phyloP scores from a whole-genome alignment of 2,888 invertebrate species.

The Ctenicera cuprea region DNA sequence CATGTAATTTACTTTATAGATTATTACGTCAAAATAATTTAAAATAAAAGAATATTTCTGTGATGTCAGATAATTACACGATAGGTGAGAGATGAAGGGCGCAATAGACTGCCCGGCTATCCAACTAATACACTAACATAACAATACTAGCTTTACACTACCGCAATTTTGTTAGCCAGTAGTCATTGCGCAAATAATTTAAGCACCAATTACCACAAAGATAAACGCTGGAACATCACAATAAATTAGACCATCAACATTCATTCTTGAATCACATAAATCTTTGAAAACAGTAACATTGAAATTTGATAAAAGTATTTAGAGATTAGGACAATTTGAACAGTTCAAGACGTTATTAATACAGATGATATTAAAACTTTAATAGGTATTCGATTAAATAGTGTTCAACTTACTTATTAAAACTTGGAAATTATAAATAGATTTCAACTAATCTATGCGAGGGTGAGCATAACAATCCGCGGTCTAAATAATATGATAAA shows the following conservation, averaged over 20 bases:
- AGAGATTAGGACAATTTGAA: slow-evolving; percentile 50
- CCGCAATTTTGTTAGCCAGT: slow-evolving; percentile 36
- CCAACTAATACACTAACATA: slow-evolving; percentile 34
- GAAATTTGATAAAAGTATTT: slow-evolving; percentile 66
- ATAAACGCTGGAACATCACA: slow-evolving; percentile 65
- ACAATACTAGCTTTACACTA: slow-evolving; percentile 45
- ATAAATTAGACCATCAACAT: slow-evolving; percentile 68
- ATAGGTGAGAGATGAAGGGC: slow-evolving; percentile 43
- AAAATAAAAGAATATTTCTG: slow-evolving; percentile 18
- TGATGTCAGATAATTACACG: slow-evolving; percentile 49
- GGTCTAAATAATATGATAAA: slow-evolving; percentile 58
- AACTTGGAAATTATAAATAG: slow-evolving; percentile 66
- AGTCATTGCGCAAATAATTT: slow-evolving; percentile 57
- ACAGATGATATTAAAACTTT: slow-evolving; percentile 42
- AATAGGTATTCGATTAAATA: slow-evolving; percentile 41
- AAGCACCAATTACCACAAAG: slow-evolving; percentile 69
- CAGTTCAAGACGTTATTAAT: slow-evolving; percentile 44
- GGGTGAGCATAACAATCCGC: slow-evolving; percentile 70
- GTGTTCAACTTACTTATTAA: slow-evolving; percentile 61
- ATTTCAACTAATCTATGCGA: slow-evolving; percentile 67
- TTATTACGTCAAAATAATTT: slow-evolving; percentile 9
- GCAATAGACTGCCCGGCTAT: slow-evolving; percentile 35
- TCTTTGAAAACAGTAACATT: slow-evolving; percentile 72
- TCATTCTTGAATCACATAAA: slow-evolving; percentile 71
- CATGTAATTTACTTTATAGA: slow-evolving; percentile 49